These are phyloP conservation scores for Cyphomyrmex costatus DNA, from an alignment of 1,140 invertebrate species.

Conservation along the genomic window DNA sequence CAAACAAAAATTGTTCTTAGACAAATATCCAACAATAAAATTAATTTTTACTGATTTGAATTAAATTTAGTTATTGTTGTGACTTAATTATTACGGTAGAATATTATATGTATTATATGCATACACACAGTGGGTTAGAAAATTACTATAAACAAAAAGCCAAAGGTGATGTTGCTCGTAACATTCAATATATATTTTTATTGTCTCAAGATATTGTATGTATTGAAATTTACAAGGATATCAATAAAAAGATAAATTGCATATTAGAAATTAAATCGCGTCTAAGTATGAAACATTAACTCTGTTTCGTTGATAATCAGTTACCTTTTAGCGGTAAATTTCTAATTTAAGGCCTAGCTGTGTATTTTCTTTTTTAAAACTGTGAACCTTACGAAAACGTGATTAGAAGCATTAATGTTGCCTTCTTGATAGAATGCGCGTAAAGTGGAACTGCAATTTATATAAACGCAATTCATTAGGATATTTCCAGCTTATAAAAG, in stretches of 20 bases:
- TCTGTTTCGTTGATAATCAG: constrained; percentile 17
- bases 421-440: not conserved
- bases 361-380: constrained; percentile 16
- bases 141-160: constrained; percentile 9
- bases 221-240: constrained; percentile 58
- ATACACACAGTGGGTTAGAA: not conserved
- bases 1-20: not conserved
- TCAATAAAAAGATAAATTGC: constrained; percentile 39
- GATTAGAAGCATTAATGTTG: constrained; percentile 26
- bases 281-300: constrained; percentile 25
- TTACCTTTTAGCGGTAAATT: constrained; percentile 26
- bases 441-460: constrained; percentile 40
- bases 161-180: constrained; percentile 29
- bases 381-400: constrained; percentile 1
- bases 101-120: not conserved
- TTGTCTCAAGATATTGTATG: constrained; percentile 67
- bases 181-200: constrained; percentile 69
- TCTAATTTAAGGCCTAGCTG: constrained; percentile 40
- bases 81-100: not conserved
- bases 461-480: not conserved
- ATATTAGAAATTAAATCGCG: constrained; percentile 35
- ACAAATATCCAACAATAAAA: not conserved
- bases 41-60: not conserved
- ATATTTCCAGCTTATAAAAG: constrained; percentile 13
- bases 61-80: not conserved